Percentiles rank a stretch among this genome's conserved stretches.
phyloP scores from a whole-genome alignment of 2,888 invertebrate species.

The Xestia sexstrigata region DNA sequence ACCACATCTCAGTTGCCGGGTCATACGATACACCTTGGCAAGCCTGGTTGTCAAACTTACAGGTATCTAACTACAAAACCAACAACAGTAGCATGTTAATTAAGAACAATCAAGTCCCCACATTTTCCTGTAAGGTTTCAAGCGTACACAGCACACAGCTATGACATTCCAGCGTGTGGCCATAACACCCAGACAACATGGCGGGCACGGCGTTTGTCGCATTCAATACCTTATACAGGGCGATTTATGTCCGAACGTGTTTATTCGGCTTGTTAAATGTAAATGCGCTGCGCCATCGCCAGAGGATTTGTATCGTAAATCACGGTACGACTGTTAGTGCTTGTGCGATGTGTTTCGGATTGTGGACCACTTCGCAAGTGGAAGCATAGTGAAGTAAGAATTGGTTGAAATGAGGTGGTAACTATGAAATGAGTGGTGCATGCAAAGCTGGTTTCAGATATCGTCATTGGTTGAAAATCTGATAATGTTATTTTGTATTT shows the following conservation, averaged over 20 bases:
- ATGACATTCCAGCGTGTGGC: constrained; percentile 39
- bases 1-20: neutral
- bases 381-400: constrained; percentile 8
- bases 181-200: constrained; percentile 49
- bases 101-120: constrained; percentile 14
- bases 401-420: neutral
- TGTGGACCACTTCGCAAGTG: constrained; percentile 30
- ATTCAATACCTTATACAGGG: constrained; percentile 54
- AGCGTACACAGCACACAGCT: constrained; percentile 24
- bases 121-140: constrained; percentile 36
- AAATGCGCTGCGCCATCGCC: constrained; percentile 48
- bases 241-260: constrained; percentile 60
- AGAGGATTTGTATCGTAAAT: constrained; percentile 60
- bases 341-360: constrained; percentile 42
- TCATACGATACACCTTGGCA: neutral
- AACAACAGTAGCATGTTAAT: constrained; percentile 2
- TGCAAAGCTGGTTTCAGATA: neutral
- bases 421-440: neutral
- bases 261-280: constrained; percentile 64
- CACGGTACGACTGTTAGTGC: constrained; percentile 49
- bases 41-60: neutral
- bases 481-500: neutral
- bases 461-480: neutral
- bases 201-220: constrained; percentile 50
- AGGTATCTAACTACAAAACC: neutral